A percentile compares a stretch with the other conserved stretches of the same genome.
Evolutionary conservation across 2,888 invertebrate genomes (phyloP).

Genomic region (Netelia fuscicornis): DNA sequence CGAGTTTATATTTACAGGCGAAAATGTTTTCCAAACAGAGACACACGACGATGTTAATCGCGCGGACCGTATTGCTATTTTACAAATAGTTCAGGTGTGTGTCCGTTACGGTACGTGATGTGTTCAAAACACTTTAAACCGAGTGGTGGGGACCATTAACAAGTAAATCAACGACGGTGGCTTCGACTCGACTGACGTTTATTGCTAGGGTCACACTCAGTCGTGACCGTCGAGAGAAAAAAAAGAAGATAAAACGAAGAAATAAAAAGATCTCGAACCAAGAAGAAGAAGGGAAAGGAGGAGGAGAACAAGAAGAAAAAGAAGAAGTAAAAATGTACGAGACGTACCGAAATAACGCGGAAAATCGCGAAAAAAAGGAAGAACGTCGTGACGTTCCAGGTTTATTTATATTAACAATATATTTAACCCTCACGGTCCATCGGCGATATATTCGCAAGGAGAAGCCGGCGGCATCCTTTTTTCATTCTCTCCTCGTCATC

Average conservation of each 20-base stretch:
- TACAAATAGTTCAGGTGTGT: constrained; percentile 63
- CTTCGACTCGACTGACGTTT: constrained; percentile 50
- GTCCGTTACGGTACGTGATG: constrained; percentile 53
- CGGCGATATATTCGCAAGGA: constrained; percentile 49
- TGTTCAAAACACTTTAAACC: constrained; percentile 58
- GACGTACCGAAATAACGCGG: constrained; percentile 38
- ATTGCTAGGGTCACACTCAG: constrained; percentile 45
- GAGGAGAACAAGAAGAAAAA: constrained; percentile 3
- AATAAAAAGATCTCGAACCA: constrained; percentile 1
- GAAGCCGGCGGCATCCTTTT: constrained; percentile 16
- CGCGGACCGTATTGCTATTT: constrained; percentile 58
- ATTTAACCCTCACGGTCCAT: constrained; percentile 63
- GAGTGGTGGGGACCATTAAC: constrained; percentile 22
- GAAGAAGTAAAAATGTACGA: constrained; percentile 7
- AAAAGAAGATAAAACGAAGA: neutral
- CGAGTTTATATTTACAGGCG: constrained; percentile 49
- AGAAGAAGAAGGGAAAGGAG: neutral
- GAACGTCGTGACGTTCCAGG: constrained; percentile 51
- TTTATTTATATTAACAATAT: constrained; percentile 71
- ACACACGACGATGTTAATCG: constrained; percentile 58
- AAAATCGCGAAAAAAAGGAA: constrained; percentile 27
- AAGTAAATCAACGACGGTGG: constrained; percentile 34
- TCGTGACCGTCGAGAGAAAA: constrained; percentile 31
- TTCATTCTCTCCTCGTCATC: neutral
- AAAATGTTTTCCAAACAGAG: constrained; percentile 65